Evolutionary conservation across 1,140 invertebrate species (phyloP), one percentile per base, ranked within the genome.

Genomic region (Drosophila tani): DNA sequence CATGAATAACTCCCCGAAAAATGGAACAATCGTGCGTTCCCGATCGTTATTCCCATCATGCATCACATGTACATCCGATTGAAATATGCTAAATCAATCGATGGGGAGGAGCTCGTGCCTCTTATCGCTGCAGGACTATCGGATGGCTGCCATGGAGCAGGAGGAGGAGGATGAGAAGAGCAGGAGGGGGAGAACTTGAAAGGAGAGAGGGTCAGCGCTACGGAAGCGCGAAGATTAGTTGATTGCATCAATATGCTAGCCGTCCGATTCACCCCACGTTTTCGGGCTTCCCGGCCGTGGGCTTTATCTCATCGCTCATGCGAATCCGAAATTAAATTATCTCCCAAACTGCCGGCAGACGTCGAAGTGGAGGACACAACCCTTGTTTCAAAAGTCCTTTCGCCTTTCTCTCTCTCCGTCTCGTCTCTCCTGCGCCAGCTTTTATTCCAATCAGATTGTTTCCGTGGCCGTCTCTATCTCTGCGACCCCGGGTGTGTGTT

Each of bases 261-360:
- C 81, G 71, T 83, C 86, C 70, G 55, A 79, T 53, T 60, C 77
- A 79, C 67, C 77, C 77, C 76, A 77, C 75, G 57, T 56, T 38
- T 51, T 67, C 12, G 46, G 19, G 32, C 47, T 64, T 15, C 12
- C 29, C 6, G 55, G 67, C 69, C 66, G 55, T 78, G 73, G 67
- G 67, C 75, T 68, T 88, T 90, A 88, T 88, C 85, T 88, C 86
- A 82, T 90, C 85, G 82, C 59, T 90, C 82, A 91, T 85, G 91
- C 88, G 88, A 85, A 91, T 79, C 82, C 78, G 91, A 90, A 92
- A 92, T 92, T 92, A 92, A 92, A 92, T 92, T 92, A 92, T 92
- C 91, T 92, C 78, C 81, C 91, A 66, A 73, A 86, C 83, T 77
- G 81, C 64, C 53, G 75, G 66, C 75, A 67, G 70, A 51, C 57